These are phyloP conservation scores for Ivindomyrus marchei DNA, from an alignment of 2,113 vertebrate genomes.

Conservation along the genomic window DNA sequence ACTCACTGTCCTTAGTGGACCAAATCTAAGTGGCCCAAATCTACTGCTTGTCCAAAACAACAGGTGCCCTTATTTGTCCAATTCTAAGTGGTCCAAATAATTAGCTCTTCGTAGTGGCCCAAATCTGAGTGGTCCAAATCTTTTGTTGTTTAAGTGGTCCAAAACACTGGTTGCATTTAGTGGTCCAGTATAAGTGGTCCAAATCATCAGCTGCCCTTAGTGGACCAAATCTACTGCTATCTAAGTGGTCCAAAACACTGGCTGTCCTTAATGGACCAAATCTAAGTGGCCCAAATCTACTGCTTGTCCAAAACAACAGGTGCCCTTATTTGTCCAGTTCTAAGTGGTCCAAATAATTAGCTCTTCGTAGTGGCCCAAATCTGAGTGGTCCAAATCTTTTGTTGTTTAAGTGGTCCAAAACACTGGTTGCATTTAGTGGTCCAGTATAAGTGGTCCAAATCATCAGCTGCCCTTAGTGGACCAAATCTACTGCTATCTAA, in stretches of 20 bases:
- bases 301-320: background rate
- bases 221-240: background rate
- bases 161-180: background rate
- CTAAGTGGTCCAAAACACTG: background rate
- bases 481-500: background rate
- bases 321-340: background rate
- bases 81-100: background rate
- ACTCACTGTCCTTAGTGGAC: background rate
- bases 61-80: background rate
- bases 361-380: background rate
- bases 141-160: background rate
- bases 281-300: background rate
- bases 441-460: background rate
- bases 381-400: background rate
- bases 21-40: background rate
- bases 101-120: background rate
- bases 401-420: background rate
- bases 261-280: background rate
- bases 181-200: background rate
- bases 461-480: background rate
- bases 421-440: too few relatives aligned
- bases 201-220: background rate
- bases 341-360: background rate
- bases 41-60: background rate
- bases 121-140: background rate